phyloP scores from a whole-genome alignment of 2,797 vertebrate species.

The Gymnothorax reevesii region DNA sequence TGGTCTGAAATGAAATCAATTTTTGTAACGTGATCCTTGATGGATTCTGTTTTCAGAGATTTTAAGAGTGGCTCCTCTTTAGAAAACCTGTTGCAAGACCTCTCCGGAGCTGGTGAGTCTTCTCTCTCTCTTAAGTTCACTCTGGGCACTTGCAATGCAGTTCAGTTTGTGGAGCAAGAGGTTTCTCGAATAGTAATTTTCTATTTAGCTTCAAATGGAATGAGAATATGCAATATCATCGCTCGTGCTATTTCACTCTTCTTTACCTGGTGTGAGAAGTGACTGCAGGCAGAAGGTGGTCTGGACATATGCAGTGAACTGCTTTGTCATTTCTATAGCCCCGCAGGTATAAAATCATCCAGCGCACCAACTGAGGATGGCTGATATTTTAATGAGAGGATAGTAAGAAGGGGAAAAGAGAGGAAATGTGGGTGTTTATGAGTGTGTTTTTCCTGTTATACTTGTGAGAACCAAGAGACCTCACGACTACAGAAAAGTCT shows the following conservation, averaged over 20 bases:
- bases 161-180: neutral
- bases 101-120: constrained; percentile 52
- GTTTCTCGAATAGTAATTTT: neutral
- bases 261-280: neutral
- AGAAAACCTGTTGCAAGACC: constrained; percentile 58
- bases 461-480: no score
- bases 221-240: neutral
- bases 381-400: neutral
- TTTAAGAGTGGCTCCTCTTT: constrained; percentile 59
- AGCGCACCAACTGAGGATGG: neutral
- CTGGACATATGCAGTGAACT: neutral
- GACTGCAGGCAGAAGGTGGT: neutral
- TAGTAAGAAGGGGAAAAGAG: neutral
- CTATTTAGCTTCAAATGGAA: neutral
- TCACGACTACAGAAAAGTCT: no score
- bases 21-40: constrained; percentile 4
- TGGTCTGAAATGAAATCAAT: constrained; percentile 10
- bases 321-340: neutral
- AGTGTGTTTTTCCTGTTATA: no score
- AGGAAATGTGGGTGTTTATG: no score
- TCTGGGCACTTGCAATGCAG: no score
- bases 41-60: constrained; percentile 61
- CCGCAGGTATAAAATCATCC: neutral
- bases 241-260: neutral
- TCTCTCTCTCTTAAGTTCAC: neutral